phyloP scores from a whole-genome alignment of 1,140 invertebrate species.

The Drosophila neocordata region DNA sequence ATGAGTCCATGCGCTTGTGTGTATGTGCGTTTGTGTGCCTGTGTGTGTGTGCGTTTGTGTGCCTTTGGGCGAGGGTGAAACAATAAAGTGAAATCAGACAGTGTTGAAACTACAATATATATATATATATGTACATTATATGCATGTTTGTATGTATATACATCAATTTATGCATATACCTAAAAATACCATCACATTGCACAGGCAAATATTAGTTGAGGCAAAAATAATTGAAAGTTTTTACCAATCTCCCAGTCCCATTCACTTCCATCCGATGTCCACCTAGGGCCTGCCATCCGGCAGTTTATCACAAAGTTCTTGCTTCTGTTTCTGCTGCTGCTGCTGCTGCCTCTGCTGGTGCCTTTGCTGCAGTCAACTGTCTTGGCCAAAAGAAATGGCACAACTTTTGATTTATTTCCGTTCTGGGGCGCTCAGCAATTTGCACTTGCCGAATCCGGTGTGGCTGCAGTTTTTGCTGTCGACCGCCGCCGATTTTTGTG shows the following conservation, averaged over 20 bases:
- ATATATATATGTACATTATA: too few species aligned
- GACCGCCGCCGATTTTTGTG: constrained; percentile 16
- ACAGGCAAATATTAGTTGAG: constrained; percentile 32
- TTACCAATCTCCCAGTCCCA: neutral
- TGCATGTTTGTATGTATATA: neutral
- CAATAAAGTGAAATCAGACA: constrained; percentile 21
- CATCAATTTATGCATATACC: constrained; percentile 10
- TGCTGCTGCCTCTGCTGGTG: too few species aligned
- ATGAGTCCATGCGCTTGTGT: constrained; percentile 5
- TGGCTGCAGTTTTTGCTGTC: constrained; percentile 13
- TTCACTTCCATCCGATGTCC: constrained; percentile 17
- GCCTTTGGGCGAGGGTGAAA: constrained; percentile 12
- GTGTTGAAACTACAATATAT: constrained; percentile 15
- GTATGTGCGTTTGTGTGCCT: constrained; percentile 6
- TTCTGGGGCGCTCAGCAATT: constrained; percentile 35
- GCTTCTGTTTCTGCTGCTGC: neutral
- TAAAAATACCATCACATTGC: constrained; percentile 1
- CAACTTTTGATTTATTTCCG: constrained; percentile 60
- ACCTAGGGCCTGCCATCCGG: constrained; percentile 16
- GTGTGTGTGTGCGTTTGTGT: neutral
- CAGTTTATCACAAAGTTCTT: constrained; percentile 21
- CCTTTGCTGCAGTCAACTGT: constrained; percentile 8
- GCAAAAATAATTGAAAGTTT: constrained; percentile 56
- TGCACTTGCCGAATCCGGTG: constrained; percentile 26
- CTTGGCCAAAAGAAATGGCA: constrained; percentile 25